phyloP scores from a whole-genome alignment of 2,888 invertebrate genomes.

The Tetropium fuscum region DNA sequence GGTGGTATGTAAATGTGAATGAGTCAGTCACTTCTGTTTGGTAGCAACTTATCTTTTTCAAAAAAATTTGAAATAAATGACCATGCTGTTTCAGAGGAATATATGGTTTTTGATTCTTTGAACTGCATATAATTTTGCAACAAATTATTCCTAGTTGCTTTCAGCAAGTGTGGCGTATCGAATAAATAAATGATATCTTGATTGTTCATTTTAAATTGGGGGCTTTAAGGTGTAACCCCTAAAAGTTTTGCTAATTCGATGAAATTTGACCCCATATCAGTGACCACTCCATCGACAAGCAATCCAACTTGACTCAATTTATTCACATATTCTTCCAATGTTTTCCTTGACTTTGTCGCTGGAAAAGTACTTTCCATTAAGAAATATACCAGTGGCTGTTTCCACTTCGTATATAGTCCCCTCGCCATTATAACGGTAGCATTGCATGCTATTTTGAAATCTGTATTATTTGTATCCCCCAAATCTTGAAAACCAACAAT shows the following conservation, averaged over 20 bases:
- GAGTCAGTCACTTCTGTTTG: no score
- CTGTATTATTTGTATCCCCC: no score
- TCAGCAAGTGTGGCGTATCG: conserved; percentile 26
- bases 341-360: no score
- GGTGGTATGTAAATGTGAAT: conserved; percentile 12
- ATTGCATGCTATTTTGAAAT: no score
- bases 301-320: conserved; percentile 23
- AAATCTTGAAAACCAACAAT: no score
- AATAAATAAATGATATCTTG: conserved; percentile 11
- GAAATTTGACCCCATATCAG: conserved; percentile 28
- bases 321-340: conserved; percentile 14
- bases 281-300: conserved; percentile 5
- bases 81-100: no score
- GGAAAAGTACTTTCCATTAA: no score
- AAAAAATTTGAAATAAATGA: conserved; percentile 13
- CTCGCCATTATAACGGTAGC: no score
- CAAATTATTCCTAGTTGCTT: conserved; percentile 25
- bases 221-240: conserved; percentile 16
- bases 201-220: conserved; percentile 13
- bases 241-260: conserved; percentile 17
- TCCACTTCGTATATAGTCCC: no score
- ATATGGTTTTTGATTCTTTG: conserved; percentile 13
- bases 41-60: conserved; percentile 13
- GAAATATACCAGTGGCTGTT: no score
- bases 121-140: conserved; percentile 4